Percentiles rank a stretch among this genome's conserved stretches.
These are phyloP conservation scores for Marisa cornuarietis DNA, from an alignment of 1,140 invertebrate species.

Conservation along the genomic window DNA sequence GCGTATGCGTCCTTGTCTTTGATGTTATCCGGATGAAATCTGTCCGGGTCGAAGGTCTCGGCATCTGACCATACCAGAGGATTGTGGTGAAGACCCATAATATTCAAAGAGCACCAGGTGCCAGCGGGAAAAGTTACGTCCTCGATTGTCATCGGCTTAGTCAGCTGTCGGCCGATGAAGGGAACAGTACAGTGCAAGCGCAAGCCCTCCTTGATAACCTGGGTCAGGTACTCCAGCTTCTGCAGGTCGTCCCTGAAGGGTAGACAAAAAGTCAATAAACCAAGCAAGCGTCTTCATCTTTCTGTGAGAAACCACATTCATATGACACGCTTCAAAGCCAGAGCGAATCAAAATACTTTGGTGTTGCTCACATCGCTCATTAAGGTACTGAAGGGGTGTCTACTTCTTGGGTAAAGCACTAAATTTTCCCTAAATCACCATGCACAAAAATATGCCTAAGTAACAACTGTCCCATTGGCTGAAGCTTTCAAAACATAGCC, in stretches of 20 bases:
- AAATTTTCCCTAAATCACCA: no score
- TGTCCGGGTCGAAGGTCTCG: conserved; percentile 38
- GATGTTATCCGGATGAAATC: conserved; percentile 50
- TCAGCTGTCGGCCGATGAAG: conserved; percentile 71
- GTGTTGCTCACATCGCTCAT: no score
- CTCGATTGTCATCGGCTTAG: conserved; percentile 26
- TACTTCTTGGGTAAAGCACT: no score
- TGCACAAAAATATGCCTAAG: no score
- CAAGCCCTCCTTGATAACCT: conserved; percentile 63
- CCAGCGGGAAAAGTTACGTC: conserved; percentile 26
- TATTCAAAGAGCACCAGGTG: conserved; percentile 27
- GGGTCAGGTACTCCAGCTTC: conserved; percentile 61
- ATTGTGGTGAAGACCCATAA: conserved; percentile 53
- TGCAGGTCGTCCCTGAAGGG: conserved; percentile 44
- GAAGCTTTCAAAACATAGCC: no score
- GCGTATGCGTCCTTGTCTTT: conserved; percentile 48
- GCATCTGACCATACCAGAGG: conserved; percentile 49
- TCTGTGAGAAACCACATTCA: no score
- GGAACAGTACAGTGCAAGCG: conserved; percentile 68
- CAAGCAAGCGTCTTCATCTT: background rate
- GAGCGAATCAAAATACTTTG: no score
- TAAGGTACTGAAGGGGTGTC: no score
- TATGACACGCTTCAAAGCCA: no score
- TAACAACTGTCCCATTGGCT: no score
- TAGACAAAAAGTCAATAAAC: background rate